phyloP scores from a whole-genome alignment of 2,888 invertebrate species.

The Selenia dentaria region DNA sequence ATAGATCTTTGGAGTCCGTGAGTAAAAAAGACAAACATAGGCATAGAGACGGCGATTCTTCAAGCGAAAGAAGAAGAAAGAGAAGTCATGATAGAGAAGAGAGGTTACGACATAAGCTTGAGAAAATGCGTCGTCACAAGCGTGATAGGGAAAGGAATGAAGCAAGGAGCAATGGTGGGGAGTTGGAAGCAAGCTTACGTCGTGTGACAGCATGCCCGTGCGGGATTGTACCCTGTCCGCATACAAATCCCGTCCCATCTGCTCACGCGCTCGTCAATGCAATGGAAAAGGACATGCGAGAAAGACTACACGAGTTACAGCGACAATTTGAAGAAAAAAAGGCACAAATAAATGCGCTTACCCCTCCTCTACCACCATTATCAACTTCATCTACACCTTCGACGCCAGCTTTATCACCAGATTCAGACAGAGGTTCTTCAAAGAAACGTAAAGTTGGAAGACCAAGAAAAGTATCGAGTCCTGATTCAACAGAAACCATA shows the following conservation, averaged over 20 bases:
- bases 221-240: constrained; percentile 55
- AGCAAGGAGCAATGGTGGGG: constrained; percentile 52
- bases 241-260: constrained; percentile 68
- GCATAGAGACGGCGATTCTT: constrained; percentile 68
- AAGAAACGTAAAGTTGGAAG: constrained; percentile 93
- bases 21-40: constrained; percentile 68
- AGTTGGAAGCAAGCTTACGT: constrained; percentile 69
- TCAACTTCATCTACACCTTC: constrained; percentile 73
- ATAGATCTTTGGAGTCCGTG: constrained; percentile 41
- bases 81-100: constrained; percentile 72
- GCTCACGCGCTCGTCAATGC: constrained; percentile 87
- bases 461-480: constrained; percentile 89
- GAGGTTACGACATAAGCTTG: constrained; percentile 69
- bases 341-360: constrained; percentile 90
- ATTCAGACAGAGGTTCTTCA: constrained; percentile 82
- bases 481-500: constrained; percentile 90
- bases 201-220: constrained; percentile 72
- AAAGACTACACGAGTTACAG: constrained; percentile 91
- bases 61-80: constrained; percentile 67
- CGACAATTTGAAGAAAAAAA: constrained; percentile 93
- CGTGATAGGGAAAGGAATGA: constrained; percentile 67
- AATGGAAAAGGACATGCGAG: constrained; percentile 92
- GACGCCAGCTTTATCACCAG: constrained; percentile 74
- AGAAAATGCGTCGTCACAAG: constrained; percentile 74
- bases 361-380: constrained; percentile 78